These are phyloP conservation scores for Euthynnus affinis DNA, from an alignment of 2,797 vertebrate genomes.

Conservation along the genomic window DNA sequence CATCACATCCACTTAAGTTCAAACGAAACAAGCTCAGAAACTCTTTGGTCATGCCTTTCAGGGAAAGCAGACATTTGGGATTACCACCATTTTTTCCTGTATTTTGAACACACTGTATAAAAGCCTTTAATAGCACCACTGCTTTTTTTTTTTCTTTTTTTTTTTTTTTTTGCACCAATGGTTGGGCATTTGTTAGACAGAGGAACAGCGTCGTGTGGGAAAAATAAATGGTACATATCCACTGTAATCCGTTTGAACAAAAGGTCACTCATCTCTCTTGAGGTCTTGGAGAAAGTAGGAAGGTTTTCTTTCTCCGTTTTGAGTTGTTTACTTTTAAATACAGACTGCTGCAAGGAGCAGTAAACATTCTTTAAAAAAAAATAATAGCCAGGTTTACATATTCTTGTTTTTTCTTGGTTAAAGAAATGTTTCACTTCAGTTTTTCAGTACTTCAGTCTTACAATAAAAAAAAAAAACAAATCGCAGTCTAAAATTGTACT, in stretches of 20 bases:
- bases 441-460: slow-evolving; percentile 5
- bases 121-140: slow-evolving; percentile 35
- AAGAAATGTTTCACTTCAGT: slow-evolving; percentile 8
- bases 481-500: neutral
- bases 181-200: slow-evolving; percentile 27
- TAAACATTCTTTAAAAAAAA: slow-evolving; percentile 24
- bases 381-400: slow-evolving; percentile 4
- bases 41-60: slow-evolving; percentile 55
- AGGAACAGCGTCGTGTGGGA: slow-evolving; percentile 7
- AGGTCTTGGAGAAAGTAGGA: slow-evolving; percentile 1
- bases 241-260: slow-evolving; percentile 14
- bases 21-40: slow-evolving; percentile 43
- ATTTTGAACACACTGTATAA: slow-evolving; percentile 26
- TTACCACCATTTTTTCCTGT: slow-evolving; percentile 16
- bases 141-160: slow-evolving; percentile 11
- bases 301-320: slow-evolving; percentile 15
- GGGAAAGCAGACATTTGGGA: slow-evolving; percentile 52
- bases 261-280: slow-evolving; percentile 19
- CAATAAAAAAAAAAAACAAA: slow-evolving; percentile 7
- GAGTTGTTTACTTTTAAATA: slow-evolving; percentile 52
- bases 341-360: slow-evolving; percentile 22
- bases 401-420: slow-evolving; percentile 17
- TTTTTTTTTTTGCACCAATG: neutral
- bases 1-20: slow-evolving; percentile 45
- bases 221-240: slow-evolving; percentile 38